Base-by-base conservation (phyloP, 2,888 invertebrate species). In the Eledone cirrhosa region DNA sequence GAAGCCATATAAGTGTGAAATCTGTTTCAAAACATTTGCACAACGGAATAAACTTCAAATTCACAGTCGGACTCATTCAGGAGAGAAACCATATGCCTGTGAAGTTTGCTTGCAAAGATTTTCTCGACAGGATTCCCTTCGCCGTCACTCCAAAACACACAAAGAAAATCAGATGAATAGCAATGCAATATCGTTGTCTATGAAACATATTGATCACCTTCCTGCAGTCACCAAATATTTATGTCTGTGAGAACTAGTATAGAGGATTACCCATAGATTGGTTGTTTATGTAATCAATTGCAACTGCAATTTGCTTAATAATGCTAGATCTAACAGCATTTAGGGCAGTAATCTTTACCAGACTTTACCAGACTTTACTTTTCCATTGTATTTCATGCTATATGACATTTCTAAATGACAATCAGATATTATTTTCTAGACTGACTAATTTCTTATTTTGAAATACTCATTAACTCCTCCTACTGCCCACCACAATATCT, bases 101-200 rank as follows among this genome's bases (percentile, higher is more conserved):
- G 72, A 72, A 14, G n/a, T 72, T 41, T 72, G 72, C 72, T 72
- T 72, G 27, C 72, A 72, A 22, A 72, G n/a, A n/a, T 72, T 72
- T 33, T 31, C 72, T 31, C 72, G 72, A n/a, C 72, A 72, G 27
- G 72, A 72, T 72, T 72, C 72, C n/a, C 72, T 72, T 22, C 72
- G 72, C 2, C 72, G 72, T 3, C 72, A 72, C n/a, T 19, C 33
- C n/a, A 72, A 72, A 22, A 72, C 72, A 13, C 72, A 72, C n/a
- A 72, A 72, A n/a, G 72, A 22, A 0, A 33, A 19, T n/a, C 72
- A 41, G 33, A 72, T 22, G 13, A 33, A 41, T 22, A 72, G 31
- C 29, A 22, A 29, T n/a, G 27, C 63, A 31, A 72, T 41, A 11
- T 29, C 33, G 16, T 11, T 22, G 24, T 19, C 72, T 0, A 41